A percentile compares a stretch with the other conserved stretches of the same genome.
phyloP scores from a whole-genome alignment of 2,888 invertebrate genomes.

The Phortica okadai region DNA sequence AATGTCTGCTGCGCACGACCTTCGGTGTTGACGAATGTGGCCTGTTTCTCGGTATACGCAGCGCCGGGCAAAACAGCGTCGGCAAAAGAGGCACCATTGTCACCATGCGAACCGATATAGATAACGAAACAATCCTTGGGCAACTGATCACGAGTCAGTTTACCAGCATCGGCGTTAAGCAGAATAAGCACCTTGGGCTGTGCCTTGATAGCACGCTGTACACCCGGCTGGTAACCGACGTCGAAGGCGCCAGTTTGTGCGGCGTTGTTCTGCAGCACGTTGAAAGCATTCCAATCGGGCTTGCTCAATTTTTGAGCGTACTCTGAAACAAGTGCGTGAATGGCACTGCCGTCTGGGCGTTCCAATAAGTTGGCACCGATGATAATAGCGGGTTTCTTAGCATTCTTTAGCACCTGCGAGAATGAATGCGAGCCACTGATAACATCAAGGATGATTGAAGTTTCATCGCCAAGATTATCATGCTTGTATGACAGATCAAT shows the following conservation, averaged over 20 bases:
- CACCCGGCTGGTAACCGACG: constrained; percentile 91
- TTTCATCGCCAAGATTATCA: constrained; percentile 90
- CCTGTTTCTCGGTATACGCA: constrained; percentile 99
- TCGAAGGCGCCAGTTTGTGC: constrained; percentile 96
- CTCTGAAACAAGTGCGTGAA: constrained; percentile 85
- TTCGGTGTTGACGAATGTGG: constrained; percentile 98
- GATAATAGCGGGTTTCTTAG: constrained; percentile 94
- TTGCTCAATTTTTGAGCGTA: constrained; percentile 81
- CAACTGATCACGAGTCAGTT: constrained; percentile 86
- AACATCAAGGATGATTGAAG: constrained; percentile 85
- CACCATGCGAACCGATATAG: constrained; percentile 98
- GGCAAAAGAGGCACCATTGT: constrained; percentile 93
- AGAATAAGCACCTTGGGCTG: constrained; percentile 91
- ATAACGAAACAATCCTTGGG: constrained; percentile 90
- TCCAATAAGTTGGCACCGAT: constrained; percentile 91
- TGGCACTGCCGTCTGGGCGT: constrained; percentile 85
- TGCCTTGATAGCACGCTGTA: constrained; percentile 79
- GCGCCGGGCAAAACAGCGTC: constrained; percentile 96
- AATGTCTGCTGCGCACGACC: constrained; percentile 95
- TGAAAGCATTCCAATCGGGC: constrained; percentile 88
- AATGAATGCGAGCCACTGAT: constrained; percentile 84
- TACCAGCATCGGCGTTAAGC: constrained; percentile 94
- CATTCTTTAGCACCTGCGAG: constrained; percentile 82
- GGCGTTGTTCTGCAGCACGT: constrained; percentile 95
- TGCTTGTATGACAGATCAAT: constrained; percentile 96